Conservation (phyloP, 2,797 vertebrate species). For the Catostomus latipinnis region DNA sequence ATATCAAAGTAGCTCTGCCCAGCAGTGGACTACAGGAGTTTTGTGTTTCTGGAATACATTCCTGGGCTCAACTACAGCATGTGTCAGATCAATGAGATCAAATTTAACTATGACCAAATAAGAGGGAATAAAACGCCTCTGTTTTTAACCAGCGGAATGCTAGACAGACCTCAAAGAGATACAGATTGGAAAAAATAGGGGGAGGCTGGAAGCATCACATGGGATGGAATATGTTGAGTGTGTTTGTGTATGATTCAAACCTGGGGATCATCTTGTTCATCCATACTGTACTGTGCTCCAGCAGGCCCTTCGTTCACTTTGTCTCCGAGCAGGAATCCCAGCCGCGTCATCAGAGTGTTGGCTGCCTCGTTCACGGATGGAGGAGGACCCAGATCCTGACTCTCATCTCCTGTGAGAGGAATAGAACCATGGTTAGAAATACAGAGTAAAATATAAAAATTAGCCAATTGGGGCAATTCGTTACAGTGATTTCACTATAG, state of each 20-base stretch:
- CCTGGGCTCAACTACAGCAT: neutral
- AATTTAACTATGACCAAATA: constrained; percentile 17
- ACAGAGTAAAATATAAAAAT: no score
- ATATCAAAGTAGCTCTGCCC: neutral
- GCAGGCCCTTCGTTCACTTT: constrained; percentile 84
- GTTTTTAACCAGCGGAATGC: neutral
- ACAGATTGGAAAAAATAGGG: neutral
- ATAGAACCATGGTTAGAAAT: neutral
- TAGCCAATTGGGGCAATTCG: neutral
- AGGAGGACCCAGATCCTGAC: constrained; percentile 90
- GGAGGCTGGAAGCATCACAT: neutral
- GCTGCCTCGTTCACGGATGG: constrained; percentile 95
- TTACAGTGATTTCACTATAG: neutral
- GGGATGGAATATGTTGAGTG: neutral
- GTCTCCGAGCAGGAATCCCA: constrained; percentile 95
- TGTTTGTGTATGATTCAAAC: constrained; percentile 66
- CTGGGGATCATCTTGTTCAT: constrained; percentile 88
- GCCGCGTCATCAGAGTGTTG: constrained; percentile 94
- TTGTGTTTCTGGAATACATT: neutral
- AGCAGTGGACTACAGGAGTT: constrained; percentile 10
- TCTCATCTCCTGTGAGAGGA: constrained; percentile 79
- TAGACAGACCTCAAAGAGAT: neutral
- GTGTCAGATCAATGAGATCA: constrained; percentile 8
- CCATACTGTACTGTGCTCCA: constrained; percentile 84
- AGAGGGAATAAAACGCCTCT: constrained; percentile 17